Evolutionary conservation across 2,888 invertebrate genomes (phyloP).

Genomic region (Cryptus armator): DNA sequence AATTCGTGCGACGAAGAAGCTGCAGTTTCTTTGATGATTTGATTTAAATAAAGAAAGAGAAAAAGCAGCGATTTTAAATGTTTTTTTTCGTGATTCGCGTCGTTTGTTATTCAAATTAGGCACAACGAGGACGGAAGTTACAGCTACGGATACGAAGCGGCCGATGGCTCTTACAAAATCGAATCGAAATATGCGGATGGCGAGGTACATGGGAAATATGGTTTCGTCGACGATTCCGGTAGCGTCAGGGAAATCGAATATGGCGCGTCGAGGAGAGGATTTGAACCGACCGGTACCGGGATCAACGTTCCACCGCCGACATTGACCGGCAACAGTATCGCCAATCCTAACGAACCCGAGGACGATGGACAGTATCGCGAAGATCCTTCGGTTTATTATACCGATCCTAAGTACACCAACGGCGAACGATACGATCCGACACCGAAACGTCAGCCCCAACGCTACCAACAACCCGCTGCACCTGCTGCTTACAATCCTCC

Average conservation of each 20-base stretch:
- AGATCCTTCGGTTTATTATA: slow-evolving; percentile 92
- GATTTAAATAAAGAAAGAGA: not conserved
- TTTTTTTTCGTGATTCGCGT: not conserved
- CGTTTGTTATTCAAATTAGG: slow-evolving; percentile 80
- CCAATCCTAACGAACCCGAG: slow-evolving; percentile 87
- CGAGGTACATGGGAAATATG: slow-evolving; percentile 95
- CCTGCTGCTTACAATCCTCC: slow-evolving; percentile 70
- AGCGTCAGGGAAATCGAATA: slow-evolving; percentile 93
- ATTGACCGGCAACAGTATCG: slow-evolving; percentile 85
- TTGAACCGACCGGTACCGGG: slow-evolving; percentile 91
- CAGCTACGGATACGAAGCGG: slow-evolving; percentile 95
- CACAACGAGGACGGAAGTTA: slow-evolving; percentile 96
- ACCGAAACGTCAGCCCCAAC: slow-evolving; percentile 79
- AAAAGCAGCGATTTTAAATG: not conserved
- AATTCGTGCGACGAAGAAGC: not conserved
- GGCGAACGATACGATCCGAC: slow-evolving; percentile 82
- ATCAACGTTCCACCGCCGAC: slow-evolving; percentile 95
- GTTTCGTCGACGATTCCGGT: slow-evolving; percentile 94
- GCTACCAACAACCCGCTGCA: slow-evolving; percentile 72
- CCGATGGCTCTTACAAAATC: slow-evolving; percentile 95
- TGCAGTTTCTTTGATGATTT: not conserved
- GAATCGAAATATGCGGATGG: slow-evolving; percentile 94
- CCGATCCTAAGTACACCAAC: slow-evolving; percentile 88
- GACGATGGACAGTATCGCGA: slow-evolving; percentile 95
- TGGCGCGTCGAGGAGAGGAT: slow-evolving; percentile 93